Evolutionary conservation across 2,888 invertebrate genomes (phyloP).

Genomic region (Ceramica pisi): DNA sequence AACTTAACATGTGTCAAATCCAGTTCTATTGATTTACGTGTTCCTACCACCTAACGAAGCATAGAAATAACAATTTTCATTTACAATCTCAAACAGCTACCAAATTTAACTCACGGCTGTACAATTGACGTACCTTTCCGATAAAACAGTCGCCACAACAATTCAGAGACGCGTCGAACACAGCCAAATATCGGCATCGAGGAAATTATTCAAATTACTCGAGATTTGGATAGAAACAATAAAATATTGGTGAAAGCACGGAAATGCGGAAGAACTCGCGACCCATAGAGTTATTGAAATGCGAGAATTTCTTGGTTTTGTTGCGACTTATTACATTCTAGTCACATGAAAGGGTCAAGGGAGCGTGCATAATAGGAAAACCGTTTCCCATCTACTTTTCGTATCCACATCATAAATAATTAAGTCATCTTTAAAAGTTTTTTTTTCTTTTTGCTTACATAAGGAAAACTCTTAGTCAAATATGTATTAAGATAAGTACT

Average conservation of each 20-base stretch:
- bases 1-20: neutral
- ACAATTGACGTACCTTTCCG: neutral
- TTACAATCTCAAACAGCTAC: constrained; percentile 9
- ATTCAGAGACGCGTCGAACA: constrained; percentile 19
- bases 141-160: constrained; percentile 10
- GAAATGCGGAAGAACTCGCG: constrained; percentile 35
- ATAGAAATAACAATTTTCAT: neutral
- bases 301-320: neutral
- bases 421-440: too few relatives aligned
- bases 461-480: neutral
- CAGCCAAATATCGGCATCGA: neutral
- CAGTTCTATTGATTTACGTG: neutral
- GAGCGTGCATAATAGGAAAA: neutral
- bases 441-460: too few relatives aligned
- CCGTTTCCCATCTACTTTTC: neutral
- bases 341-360: neutral
- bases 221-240: constrained; percentile 9
- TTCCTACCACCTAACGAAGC: constrained; percentile 20
- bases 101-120: neutral
- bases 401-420: neutral
- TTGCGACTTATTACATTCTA: constrained; percentile 31
- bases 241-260: constrained; percentile 11
- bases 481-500: neutral
- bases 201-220: constrained; percentile 57
- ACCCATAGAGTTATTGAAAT: neutral